Evolutionary conservation across 2,888 invertebrate species (phyloP).

Genomic region (Alentia gelatinosa): DNA sequence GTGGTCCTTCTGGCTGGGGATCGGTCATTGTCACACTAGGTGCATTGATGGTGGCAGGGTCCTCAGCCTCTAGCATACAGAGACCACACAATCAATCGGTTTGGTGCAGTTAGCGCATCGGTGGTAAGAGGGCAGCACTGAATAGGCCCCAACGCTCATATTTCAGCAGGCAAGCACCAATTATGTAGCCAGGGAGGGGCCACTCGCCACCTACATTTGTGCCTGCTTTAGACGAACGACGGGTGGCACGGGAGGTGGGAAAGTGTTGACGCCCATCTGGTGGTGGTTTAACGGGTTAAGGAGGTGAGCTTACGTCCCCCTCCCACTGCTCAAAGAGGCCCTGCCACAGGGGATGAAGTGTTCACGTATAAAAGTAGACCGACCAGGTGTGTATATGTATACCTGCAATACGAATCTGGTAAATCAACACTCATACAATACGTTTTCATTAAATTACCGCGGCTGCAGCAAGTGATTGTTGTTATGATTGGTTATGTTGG

Average conservation of each 20-base stretch:
- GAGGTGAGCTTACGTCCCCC: neutral
- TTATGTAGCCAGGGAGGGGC: neutral
- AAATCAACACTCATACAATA: neutral
- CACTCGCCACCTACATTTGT: neutral
- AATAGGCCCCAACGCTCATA: neutral
- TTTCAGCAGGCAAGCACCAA: neutral
- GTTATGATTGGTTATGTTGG: neutral
- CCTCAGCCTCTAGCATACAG: neutral
- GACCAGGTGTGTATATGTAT: neutral
- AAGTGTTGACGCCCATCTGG: neutral
- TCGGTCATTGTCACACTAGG: neutral
- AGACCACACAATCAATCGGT: constrained; percentile 1
- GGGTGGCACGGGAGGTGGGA: neutral
- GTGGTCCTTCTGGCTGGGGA: neutral
- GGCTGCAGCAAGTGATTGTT: neutral
- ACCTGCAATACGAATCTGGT: neutral
- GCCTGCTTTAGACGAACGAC: neutral
- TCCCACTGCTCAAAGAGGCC: neutral
- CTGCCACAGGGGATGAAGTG: neutral
- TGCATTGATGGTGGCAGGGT: neutral
- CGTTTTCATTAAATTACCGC: neutral
- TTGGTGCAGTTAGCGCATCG: neutral
- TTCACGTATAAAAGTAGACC: neutral
- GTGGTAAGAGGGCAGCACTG: neutral
- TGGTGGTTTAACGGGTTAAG: neutral